A percentile compares a stretch with the other conserved stretches of the same genome.
These are phyloP conservation scores for Anolis apletophallus DNA, from an alignment of 2,797 vertebrate species.

Conservation along the genomic window DNA sequence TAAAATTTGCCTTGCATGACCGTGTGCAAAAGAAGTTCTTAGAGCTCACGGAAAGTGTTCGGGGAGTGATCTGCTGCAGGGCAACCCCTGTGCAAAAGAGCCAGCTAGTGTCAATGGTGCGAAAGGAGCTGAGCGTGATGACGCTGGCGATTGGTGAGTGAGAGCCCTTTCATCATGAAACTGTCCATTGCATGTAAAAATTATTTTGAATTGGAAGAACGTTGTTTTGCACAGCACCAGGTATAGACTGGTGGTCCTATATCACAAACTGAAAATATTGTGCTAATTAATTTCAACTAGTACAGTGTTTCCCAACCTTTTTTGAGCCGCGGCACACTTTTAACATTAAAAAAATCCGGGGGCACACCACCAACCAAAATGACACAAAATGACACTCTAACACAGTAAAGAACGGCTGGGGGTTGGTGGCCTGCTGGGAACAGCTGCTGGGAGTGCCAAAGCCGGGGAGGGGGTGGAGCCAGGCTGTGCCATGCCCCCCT, in stretches of 20 bases:
- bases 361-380: too few relatives aligned
- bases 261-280: not conserved
- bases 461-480: too few relatives aligned
- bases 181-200: not conserved
- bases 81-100: constrained; percentile 96
- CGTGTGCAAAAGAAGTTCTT: constrained; percentile 83
- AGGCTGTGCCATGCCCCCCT: too few relatives aligned
- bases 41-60: constrained; percentile 83
- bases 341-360: too few relatives aligned
- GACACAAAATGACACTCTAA: too few relatives aligned
- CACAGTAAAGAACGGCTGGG: too few relatives aligned
- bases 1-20: constrained; percentile 88
- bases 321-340: too few relatives aligned
- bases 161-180: not conserved
- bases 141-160: constrained; percentile 91
- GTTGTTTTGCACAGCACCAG: not conserved
- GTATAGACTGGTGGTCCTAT: not conserved
- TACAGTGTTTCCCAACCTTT: too few relatives aligned
- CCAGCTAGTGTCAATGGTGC: constrained; percentile 87
- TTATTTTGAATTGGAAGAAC: not conserved
- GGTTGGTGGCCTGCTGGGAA: too few relatives aligned
- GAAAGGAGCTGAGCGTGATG: constrained; percentile 85
- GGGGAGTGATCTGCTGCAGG: constrained; percentile 92
- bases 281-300: not conserved
- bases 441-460: too few relatives aligned